Evolutionary conservation across 2,113 vertebrate genomes (phyloP).

Genomic region (Sphaerodactylus townsendi): DNA sequence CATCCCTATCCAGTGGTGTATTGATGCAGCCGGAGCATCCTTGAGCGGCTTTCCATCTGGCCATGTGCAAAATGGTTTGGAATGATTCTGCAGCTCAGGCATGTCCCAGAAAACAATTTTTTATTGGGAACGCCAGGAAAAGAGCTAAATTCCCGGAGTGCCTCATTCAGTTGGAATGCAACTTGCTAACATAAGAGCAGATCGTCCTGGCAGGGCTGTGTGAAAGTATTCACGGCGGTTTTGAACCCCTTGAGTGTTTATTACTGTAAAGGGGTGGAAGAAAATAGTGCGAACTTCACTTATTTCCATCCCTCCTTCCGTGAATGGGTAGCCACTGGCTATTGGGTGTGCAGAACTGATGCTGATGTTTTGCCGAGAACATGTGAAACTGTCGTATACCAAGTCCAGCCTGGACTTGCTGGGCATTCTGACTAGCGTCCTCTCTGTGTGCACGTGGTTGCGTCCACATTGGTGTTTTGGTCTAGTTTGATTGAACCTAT

Average conservation of each 20-base stretch:
- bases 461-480: too few relatives aligned
- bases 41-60: accelerated
- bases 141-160: neutral
- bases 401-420: too few relatives aligned
- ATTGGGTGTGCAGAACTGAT: too few relatives aligned
- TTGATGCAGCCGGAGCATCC: too few relatives aligned
- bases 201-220: neutral
- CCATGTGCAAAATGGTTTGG: neutral
- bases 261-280: neutral
- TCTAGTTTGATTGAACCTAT: too few relatives aligned
- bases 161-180: neutral
- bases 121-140: neutral
- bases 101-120: neutral
- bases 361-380: too few relatives aligned
- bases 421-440: too few relatives aligned
- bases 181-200: neutral
- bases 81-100: neutral
- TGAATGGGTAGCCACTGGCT: too few relatives aligned
- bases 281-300: neutral
- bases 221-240: neutral
- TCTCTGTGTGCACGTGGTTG: too few relatives aligned
- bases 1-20: too few relatives aligned
- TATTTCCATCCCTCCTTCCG: too few relatives aligned
- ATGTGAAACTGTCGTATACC: too few relatives aligned
- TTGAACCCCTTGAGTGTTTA: neutral